Base-by-base conservation (phyloP, 2,888 invertebrate species). In the Merodon equestris region DNA sequence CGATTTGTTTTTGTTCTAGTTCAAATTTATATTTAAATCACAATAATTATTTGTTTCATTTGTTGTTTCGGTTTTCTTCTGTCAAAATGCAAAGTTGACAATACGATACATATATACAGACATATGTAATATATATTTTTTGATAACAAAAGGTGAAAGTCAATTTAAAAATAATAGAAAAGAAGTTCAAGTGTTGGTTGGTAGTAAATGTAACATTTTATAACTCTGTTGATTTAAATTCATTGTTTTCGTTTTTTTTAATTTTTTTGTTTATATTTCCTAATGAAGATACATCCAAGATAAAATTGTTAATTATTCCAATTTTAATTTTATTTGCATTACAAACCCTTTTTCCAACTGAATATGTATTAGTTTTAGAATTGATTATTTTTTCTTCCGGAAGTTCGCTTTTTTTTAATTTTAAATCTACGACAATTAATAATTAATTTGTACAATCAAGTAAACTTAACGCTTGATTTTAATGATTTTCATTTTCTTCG, bases 391-490 rank as follows among this genome's bases (percentile, higher is more conserved):
- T n/a, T n/a, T n/a, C n/a, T n/a, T 74, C 56, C 73, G 74, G 79
- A 74, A 79, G 74, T 57, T 57, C 40, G 38, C 48, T 71, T 53
- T 63, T 58, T 36, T 12, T 38, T 63, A n/a, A n/a, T 47, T 34
- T 73, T 64, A 50, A 79, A 64, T 53, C 73, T 74, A 79, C 74
- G 68, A 74, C 79, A 79, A 60, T 79, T 79, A 74, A 74, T 74
- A 74, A 79, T 74, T 74, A 79, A 68, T 77, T 77, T 77, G 77
- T 79, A 79, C 73, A 79, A 74, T 79, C 79, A 74, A 74, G 79
- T 68, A 64, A 79, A 74, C 63, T 68, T 79, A 74, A 74, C 63
- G 14, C 57, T 40, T 64, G 68, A 54, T 70, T 18, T 54, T n/a
- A 19, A 27, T 58, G 51, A 42, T 45, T 48, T 54, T 15, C 50